A percentile compares a stretch with the other conserved stretches of the same genome.
phyloP scores from a whole-genome alignment of 1,140 invertebrate genomes.

The Nasonia giraulti region DNA sequence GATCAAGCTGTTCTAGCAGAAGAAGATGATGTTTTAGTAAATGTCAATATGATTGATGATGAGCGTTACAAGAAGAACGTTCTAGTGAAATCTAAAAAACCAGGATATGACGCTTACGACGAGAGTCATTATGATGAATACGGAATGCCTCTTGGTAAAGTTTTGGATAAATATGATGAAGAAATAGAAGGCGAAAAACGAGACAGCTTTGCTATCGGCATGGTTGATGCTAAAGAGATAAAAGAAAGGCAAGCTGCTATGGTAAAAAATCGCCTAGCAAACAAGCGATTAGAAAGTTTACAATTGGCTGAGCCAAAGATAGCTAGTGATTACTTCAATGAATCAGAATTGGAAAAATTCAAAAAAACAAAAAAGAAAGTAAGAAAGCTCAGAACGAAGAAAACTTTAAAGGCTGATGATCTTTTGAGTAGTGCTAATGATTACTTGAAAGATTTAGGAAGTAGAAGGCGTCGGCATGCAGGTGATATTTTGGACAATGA shows the following conservation, averaged over 20 bases:
- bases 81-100: constrained; percentile 88
- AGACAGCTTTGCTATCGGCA: constrained; percentile 88
- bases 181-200: constrained; percentile 90
- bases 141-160: constrained; percentile 82
- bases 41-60: constrained; percentile 96
- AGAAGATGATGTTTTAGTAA: constrained; percentile 91
- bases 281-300: constrained; percentile 84
- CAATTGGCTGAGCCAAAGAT: constrained; percentile 80
- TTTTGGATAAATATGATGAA: constrained; percentile 95
- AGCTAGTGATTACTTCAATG: constrained; percentile 92
- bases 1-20: constrained; percentile 94
- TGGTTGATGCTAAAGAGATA: constrained; percentile 71
- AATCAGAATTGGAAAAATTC: constrained; percentile 87
- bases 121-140: constrained; percentile 90
- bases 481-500: constrained; percentile 73
- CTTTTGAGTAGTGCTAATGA: constrained; percentile 68
- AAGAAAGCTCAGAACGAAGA: constrained; percentile 61
- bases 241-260: constrained; percentile 73
- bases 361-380: constrained; percentile 96
- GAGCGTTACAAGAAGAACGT: constrained; percentile 93
- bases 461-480: constrained; percentile 71
- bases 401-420: constrained; percentile 77
- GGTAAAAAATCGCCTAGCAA: constrained; percentile 78
- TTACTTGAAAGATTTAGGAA: constrained; percentile 75
- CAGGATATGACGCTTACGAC: constrained; percentile 89